Evolutionary conservation across 1,140 invertebrate species (phyloP), one percentile per base, ranked within the genome.

Genomic region (Nephotettix cincticeps): DNA sequence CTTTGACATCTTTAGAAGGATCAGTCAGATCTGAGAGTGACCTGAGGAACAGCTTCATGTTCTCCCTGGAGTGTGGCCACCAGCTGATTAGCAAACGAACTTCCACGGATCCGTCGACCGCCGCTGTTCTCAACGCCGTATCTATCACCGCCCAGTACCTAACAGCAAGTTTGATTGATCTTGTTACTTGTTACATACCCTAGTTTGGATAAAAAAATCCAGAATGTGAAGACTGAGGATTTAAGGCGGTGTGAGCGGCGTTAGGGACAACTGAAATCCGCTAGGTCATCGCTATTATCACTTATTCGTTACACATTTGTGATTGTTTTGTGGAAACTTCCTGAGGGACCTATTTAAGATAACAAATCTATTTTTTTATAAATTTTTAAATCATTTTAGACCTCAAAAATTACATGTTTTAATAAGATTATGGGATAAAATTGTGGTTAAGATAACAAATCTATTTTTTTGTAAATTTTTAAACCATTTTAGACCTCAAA

Each of bases 81-180:
- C 88, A 88, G 70, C 94, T 95, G 25, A 94, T 91, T 23, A 99
- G 83, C 71, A 99, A 78, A 71, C 87, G 87, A 0, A 99, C 86
- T 45, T 87, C 81, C 14, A 99, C 88, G 72, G 87, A 85, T 19
- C 90, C 84, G 69, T 97, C 90, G 36, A 98, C 84, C 0, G 95
- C 94, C 0, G 93, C 95, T 29, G 81, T 80, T 71, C 91, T 86
- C 9, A 99, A 80, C 0, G 92, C 92, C 83, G 97, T 87, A 79
- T 99, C 97, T 73, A 99, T 96, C 1, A 88, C 83, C 0, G 95
- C 92, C 97, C 97, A 99, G 82, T 89, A 96, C 69, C 92, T 94
- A 43, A 19, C 23, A 11, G 23, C 47, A 54, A 21, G 9, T 4
- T 19, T 6, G 6, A 54, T 4, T 11, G 47, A 4, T 11, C 13